Evolutionary conservation across 2,888 invertebrate species (phyloP).

Genomic region (Acleris laterana): DNA sequence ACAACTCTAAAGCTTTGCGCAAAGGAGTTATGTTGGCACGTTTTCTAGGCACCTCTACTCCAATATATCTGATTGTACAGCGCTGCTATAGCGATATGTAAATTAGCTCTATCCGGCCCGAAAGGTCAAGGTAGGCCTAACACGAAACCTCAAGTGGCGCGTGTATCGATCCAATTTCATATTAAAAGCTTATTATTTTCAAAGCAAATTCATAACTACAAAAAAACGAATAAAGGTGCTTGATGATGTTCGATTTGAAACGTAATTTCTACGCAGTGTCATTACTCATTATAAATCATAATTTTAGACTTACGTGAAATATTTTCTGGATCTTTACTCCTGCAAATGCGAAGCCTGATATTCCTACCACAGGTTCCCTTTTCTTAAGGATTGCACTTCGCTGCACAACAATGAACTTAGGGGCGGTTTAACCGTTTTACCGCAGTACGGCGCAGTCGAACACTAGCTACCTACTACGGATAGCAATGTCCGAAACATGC

Average conservation of each 20-base stretch:
- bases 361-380: not conserved
- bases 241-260: not conserved
- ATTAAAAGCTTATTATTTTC: not conserved
- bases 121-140: conserved; percentile 34
- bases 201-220: not conserved
- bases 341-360: not conserved
- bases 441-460: conserved; percentile 36
- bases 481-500: conserved; percentile 27
- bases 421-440: conserved; percentile 24
- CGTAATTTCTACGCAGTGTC: not conserved
- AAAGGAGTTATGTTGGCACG: not conserved
- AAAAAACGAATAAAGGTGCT: not conserved
- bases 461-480: conserved; percentile 27
- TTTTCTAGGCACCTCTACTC: not conserved
- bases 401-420: conserved; percentile 37
- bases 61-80: not conserved
- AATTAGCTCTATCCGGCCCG: conserved; percentile 21
- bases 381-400: conserved; percentile 19
- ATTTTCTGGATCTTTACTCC: not conserved
- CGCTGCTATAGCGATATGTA: conserved; percentile 23
- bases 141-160: conserved; percentile 32
- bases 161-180: conserved; percentile 22
- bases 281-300: not conserved
- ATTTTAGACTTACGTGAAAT: not conserved
- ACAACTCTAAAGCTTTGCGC: not conserved